Evolutionary conservation across 2,888 invertebrate genomes (phyloP), one percentile per base, ranked within the genome.

Genomic region (Nezara viridula): DNA sequence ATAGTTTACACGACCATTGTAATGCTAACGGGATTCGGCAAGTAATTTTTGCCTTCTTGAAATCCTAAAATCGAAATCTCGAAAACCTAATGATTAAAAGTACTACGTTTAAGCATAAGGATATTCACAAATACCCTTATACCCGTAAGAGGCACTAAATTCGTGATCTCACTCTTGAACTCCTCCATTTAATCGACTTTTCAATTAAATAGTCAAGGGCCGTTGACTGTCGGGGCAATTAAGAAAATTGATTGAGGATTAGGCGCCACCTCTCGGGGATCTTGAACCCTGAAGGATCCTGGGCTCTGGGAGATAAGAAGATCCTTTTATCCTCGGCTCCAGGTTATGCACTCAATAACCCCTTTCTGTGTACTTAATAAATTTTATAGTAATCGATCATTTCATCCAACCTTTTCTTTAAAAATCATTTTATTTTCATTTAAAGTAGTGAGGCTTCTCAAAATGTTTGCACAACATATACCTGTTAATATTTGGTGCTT

Each of bases 221-320:
- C 66, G 32, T 37, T 21, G 37, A 37, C 37, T 73, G 66, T 73
- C 37, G 66, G 32, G 66, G 66, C 66, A 73, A 73, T 73, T 73
- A 73, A 73, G 66, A 73, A 73, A 73, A 73, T 73, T 73, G 66
- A 73, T 73, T 14, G 37, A 73, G 66, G 66, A 73, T 73, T 73
- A 37, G 66, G 37, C 6, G 32, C 66, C 37, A 16, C 37, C 66
- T 73, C 10, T 19, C 6, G 16, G 32, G 19, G 7, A 1, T 9
- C 14, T n/a, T n/a, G 2, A 12, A 27, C 14, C n/a, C n/a, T n/a
- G 10, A 24, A 24, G 27, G 60, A 32, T 60, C n/a, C 66, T 73
- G 66, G 32, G 7, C 27, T 32, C 19, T 37, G 19, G 19, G 2
- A 37, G 66, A 73, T 73, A 73, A 73, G 66, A 73, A 73, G 32